Evolutionary conservation across 2,888 invertebrate species (phyloP).

Genomic region (Eutolmus rufibarbis): DNA sequence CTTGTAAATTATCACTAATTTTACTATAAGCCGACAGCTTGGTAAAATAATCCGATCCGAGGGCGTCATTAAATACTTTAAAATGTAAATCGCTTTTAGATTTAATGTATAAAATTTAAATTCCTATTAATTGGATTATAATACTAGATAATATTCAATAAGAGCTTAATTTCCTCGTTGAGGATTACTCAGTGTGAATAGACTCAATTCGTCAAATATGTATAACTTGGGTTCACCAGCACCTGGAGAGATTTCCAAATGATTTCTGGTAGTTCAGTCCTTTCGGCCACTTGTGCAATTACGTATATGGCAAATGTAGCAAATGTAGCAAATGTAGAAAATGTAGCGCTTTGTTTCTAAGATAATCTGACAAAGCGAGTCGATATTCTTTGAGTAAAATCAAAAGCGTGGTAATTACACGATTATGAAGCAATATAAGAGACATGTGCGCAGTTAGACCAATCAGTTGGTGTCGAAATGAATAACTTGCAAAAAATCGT

Average conservation of each 20-base stretch:
- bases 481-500: neutral
- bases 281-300: neutral
- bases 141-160: too few relatives aligned
- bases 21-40: too few relatives aligned
- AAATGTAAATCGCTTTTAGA: too few relatives aligned
- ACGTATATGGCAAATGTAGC: too few relatives aligned
- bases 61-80: too few relatives aligned
- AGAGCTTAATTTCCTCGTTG: neutral
- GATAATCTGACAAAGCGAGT: neutral
- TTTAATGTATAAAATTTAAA: too few relatives aligned
- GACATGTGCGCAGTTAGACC: neutral
- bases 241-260: neutral
- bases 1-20: too few relatives aligned
- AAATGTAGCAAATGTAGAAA: too few relatives aligned
- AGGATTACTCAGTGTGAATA: neutral
- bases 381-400: neutral
- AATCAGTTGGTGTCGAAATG: neutral
- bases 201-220: neutral
- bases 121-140: too few relatives aligned
- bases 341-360: neutral
- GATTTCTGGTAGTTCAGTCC: neutral
- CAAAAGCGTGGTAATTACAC: neutral
- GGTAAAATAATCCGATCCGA: too few relatives aligned
- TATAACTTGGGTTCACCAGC: neutral
- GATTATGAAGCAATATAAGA: neutral